phyloP scores from a whole-genome alignment of 2,888 invertebrate genomes.

The Chelonus formosanus region DNA sequence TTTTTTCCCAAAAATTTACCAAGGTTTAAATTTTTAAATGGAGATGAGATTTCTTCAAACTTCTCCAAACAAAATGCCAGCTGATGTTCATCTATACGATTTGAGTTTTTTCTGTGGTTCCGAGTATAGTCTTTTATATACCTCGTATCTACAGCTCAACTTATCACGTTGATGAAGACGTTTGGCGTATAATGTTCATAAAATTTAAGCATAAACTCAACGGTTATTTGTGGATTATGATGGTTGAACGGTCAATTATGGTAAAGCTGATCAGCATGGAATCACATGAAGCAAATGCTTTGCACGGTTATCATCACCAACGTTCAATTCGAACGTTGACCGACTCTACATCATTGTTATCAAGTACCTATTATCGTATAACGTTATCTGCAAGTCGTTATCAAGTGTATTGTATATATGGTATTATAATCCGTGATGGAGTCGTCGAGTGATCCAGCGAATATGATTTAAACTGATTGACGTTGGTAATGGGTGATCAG shows the following conservation, averaged over 20 bases:
- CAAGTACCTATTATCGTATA: constrained; percentile 23
- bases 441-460: constrained; percentile 13
- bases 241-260: neutral
- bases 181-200: constrained; percentile 29
- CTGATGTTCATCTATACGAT: too few species aligned
- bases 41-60: too few species aligned
- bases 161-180: too few species aligned
- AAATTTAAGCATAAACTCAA: constrained; percentile 18
- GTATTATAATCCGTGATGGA: constrained; percentile 21
- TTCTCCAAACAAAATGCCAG: too few species aligned
- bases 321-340: neutral
- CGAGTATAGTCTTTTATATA: too few species aligned
- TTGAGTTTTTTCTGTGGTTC: too few species aligned
- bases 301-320: constrained; percentile 2
- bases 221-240: constrained; percentile 30
- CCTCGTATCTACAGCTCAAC: constrained; percentile 8
- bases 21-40: too few species aligned
- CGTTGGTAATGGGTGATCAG: constrained; percentile 3
- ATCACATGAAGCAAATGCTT: neutral
- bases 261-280: constrained; percentile 1
- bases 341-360: constrained; percentile 25
- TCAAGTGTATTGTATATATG: constrained; percentile 12
- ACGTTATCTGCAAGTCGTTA: constrained; percentile 32
- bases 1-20: too few species aligned
- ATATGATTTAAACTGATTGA: constrained; percentile 21